Evolutionary conservation across 2,797 vertebrate genomes (phyloP), one percentile per base, ranked within the genome.

Genomic region (Argentina silus): DNA sequence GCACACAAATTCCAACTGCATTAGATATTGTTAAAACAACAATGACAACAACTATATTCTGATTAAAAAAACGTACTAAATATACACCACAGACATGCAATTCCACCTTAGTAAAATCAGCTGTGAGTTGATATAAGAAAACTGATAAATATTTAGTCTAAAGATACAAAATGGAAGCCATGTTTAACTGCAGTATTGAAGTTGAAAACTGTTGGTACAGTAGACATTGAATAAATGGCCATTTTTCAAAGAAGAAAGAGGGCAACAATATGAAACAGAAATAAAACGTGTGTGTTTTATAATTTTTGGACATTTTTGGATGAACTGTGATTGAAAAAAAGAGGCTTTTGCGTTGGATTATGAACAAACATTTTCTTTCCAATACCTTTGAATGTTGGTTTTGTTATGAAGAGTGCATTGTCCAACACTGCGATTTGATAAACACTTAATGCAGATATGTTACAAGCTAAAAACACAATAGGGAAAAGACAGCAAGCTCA

Each of bases 41-140:
- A 94, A 90, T 83, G 81, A 92, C 83, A 88, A 92, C 86, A 92
- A 96, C 90, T 94, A 94, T 95, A 95, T 96, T 97, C 95, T 94
- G 95, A 66, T 89, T 87, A 87, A 83, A 89, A 83, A 91, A 90
- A 91, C 86, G 88, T 94, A 95, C 93, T 97, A 96, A 96, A 97
- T 97, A 96, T 96, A 98, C 96, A 98, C 94, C 96, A 97, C 94
- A 97, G 95, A 97, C 96, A 97, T 97, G 96, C 96, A 97, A 95
- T 93, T 96, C 93, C 94, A 94, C 93, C 82, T 92, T 92, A 94
- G 94, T 91, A 95, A 95, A 94, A 92, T 92, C 87, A 92, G 93
- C 95, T 96, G 95, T 96, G 95, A 95, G 90, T 93, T 94, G 92
- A 91, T 92, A 94, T 95, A 89, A 80, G 81, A 84, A 90, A 90